Conservation (phyloP, 2,113 vertebrate genomes). For the Hiodon alosoides region DNA sequence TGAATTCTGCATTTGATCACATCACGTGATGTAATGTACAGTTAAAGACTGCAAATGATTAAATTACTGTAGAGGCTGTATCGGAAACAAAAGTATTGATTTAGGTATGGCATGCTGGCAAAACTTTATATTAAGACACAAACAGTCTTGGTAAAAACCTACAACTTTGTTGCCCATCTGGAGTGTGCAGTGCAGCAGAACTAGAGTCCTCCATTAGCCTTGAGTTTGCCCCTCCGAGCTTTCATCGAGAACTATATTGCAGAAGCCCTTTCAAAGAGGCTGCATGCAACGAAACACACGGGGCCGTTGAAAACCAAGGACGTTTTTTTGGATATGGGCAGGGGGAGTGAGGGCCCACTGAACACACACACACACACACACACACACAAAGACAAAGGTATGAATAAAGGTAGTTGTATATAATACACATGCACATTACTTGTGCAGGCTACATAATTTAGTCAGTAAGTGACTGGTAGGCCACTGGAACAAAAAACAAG, state of each 20-base stretch:
- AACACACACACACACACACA: not conserved
- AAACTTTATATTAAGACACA: slow-evolving; percentile 31
- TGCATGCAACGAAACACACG: not conserved
- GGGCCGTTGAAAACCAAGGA: not conserved
- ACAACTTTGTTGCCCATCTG: not conserved
- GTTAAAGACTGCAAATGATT: too few relatives aligned
- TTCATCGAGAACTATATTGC: slow-evolving; percentile 10
- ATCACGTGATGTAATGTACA: too few relatives aligned
- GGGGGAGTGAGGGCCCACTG: not conserved
- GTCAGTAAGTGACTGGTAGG: slow-evolving; percentile 2
- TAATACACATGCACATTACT: not conserved
- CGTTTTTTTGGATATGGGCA: not conserved
- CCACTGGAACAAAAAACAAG: not conserved
- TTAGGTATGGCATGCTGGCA: too few relatives aligned
- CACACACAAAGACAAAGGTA: not conserved
- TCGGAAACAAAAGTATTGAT: not conserved
- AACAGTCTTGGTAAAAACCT: slow-evolving; percentile 18
- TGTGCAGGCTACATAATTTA: not conserved
- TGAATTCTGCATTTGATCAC: not conserved
- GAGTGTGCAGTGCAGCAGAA: not conserved
- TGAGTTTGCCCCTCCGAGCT: slow-evolving; percentile 4
- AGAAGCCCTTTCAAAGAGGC: not conserved
- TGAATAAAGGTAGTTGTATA: not conserved
- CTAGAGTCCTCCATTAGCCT: slow-evolving; percentile 3
- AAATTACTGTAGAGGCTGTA: not conserved